Conservation (phyloP, 2,888 invertebrate genomes). For the Chaitophorus viminalis region DNA sequence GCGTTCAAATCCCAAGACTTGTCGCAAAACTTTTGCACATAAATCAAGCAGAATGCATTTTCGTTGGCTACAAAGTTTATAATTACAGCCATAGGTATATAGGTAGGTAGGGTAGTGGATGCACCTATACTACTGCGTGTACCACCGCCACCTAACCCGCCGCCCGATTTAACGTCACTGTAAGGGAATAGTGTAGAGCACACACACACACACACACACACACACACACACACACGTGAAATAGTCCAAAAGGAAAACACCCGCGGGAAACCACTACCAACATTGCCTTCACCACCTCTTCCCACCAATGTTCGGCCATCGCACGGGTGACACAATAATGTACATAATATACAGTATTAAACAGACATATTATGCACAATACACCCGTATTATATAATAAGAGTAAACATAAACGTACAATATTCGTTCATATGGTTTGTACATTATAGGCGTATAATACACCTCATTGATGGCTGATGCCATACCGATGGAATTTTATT, state of each 20-base stretch:
- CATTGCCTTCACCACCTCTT: not conserved
- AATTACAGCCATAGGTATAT: conserved; percentile 38
- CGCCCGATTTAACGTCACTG: conserved; percentile 13
- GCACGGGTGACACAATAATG: not conserved
- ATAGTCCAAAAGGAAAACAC: conserved; percentile 11
- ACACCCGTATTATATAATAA: not conserved
- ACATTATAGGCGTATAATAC: too few relatives aligned
- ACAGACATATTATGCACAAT: too few relatives aligned
- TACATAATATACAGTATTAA: not conserved
- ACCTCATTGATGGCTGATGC: too few relatives aligned
- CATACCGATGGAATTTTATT: too few relatives aligned
- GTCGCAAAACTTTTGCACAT: conserved; percentile 53
- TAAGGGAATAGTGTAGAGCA: not conserved
- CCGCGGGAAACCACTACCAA: conserved; percentile 9
- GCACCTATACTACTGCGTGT: not conserved
- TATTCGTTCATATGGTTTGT: not conserved
- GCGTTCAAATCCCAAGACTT: conserved; percentile 50
- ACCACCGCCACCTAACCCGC: not conserved
- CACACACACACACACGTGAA: not conserved
- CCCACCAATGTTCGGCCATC: not conserved
- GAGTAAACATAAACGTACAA: not conserved
- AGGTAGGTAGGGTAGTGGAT: not conserved
- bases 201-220: not conserved
- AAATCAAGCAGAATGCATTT: conserved; percentile 56
- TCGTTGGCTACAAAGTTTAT: conserved; percentile 50